Percentiles rank a stretch among this genome's conserved stretches.
Conservation (phyloP, 1,140 invertebrate species). For the Epicauta chinensis region DNA sequence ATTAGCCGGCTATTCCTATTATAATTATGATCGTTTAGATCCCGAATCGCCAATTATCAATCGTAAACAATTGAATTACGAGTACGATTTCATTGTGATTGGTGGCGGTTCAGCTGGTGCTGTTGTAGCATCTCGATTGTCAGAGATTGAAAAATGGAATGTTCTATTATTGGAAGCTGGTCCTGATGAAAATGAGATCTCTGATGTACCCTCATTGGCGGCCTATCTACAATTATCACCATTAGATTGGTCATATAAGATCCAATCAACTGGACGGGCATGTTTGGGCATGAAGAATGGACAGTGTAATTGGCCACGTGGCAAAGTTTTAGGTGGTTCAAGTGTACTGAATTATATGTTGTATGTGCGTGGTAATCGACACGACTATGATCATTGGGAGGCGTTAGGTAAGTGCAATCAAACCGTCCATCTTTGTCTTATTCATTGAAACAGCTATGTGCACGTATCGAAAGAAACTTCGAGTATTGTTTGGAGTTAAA, state of each 20-base stretch:
- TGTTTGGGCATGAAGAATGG: slow-evolving; percentile 66
- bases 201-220: slow-evolving; percentile 80
- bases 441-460: no score
- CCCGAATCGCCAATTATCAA: slow-evolving; percentile 67
- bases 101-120: slow-evolving; percentile 91
- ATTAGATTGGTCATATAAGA: slow-evolving; percentile 89
- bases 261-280: slow-evolving; percentile 75
- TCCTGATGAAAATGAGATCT: slow-evolving; percentile 85
- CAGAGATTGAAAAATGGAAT: slow-evolving; percentile 73
- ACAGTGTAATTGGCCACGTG: slow-evolving; percentile 77
- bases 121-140: slow-evolving; percentile 84
- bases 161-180: slow-evolving; percentile 88
- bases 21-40: slow-evolving; percentile 73
- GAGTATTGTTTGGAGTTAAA: no score
- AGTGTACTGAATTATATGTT: slow-evolving; percentile 94
- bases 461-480: no score
- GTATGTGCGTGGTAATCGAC: slow-evolving; percentile 77
- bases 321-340: slow-evolving; percentile 82
- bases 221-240: slow-evolving; percentile 82
- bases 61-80: slow-evolving; percentile 46
- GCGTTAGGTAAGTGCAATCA: slow-evolving; percentile 50
- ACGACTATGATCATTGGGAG: slow-evolving; percentile 90
- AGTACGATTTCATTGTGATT: slow-evolving; percentile 82
- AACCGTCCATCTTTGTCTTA: neutral
- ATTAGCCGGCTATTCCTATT: slow-evolving; percentile 73